Percentiles rank a stretch among this genome's conserved stretches.
Conservation (phyloP, 2,797 vertebrate genomes). For the Gallinago stenura region DNA sequence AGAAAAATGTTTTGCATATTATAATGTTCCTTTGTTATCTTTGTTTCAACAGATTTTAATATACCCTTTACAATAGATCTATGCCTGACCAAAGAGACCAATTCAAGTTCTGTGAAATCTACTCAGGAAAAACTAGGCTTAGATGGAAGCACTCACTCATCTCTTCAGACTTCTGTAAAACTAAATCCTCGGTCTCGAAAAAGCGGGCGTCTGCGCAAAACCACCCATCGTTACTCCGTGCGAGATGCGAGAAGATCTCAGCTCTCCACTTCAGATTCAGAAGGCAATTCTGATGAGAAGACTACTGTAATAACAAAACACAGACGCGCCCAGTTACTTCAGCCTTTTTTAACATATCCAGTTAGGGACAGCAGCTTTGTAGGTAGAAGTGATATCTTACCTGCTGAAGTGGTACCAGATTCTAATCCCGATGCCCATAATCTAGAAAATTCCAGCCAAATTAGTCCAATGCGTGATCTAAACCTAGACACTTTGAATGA, state of each 20-base stretch:
- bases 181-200: constrained; percentile 80
- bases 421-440: neutral
- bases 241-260: constrained; percentile 91
- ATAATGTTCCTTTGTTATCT: neutral
- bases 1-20: neutral
- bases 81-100: constrained; percentile 86
- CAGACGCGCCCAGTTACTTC: constrained; percentile 80
- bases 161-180: constrained; percentile 77
- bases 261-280: constrained; percentile 94
- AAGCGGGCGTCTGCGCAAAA: constrained; percentile 82
- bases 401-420: constrained; percentile 54
- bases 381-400: constrained; percentile 19
- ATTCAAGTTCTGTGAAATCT: constrained; percentile 78
- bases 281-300: constrained; percentile 90
- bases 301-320: constrained; percentile 70
- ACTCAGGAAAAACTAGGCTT: constrained; percentile 84
- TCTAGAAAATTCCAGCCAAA: constrained; percentile 71
- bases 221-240: constrained; percentile 87
- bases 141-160: constrained; percentile 70
- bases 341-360: constrained; percentile 79
- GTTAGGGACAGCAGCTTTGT: constrained; percentile 76
- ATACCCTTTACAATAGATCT: constrained; percentile 85
- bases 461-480: constrained; percentile 23
- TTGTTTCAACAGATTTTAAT: constrained; percentile 85
- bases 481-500: constrained; percentile 83